Evolutionary conservation across 2,888 invertebrate species (phyloP), one percentile per base, ranked within the genome.

Genomic region (Campoplex capitator): DNA sequence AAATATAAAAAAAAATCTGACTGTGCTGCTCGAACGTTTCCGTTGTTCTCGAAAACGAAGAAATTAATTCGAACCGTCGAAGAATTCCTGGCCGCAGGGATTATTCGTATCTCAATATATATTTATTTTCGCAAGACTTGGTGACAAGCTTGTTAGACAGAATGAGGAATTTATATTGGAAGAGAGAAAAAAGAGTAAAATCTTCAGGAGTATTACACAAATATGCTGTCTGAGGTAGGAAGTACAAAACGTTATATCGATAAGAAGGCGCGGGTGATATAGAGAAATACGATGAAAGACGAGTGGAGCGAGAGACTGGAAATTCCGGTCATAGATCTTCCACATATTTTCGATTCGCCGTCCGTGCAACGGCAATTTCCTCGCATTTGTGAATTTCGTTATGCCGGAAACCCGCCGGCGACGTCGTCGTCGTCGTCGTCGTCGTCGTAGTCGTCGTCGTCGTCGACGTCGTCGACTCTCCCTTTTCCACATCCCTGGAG

Each of bases 331-430:
- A 85, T 86, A 86, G 84, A 86, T 87, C 88, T 83, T 83, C 68
- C 81, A 80, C 83, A 83, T 88, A 88, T 83, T 89, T 86, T 88
- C 85, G 82, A 87, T 88, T 85, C 85, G 86, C 73, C 76, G 86
- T 86, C 75, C 81, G 83, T 70, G 83, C 78, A 76, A 77, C 75
- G 84, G 81, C 86, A 88, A 88, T 88, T 88, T 88, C 88, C 88
- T 88, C 80, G 84, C 82, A 88, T 88, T 88, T 88, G 84, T 88
- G 83, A 88, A 88, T 86, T 88, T 88, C 80, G 88, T 88, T 88
- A 88, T 84, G 80, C 85, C 86, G 84, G 79, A 83, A 83, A 65
- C 83, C 83, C 85, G 76, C 38, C 80, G 83, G 82, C 70, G 77
- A 32, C 79, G 80, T 68, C 79, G 74, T 78, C 83, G 77, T 71